Evolutionary conservation across 2,888 invertebrate genomes (phyloP), one percentile per base, ranked within the genome.

Genomic region (Drosophila borborema): DNA sequence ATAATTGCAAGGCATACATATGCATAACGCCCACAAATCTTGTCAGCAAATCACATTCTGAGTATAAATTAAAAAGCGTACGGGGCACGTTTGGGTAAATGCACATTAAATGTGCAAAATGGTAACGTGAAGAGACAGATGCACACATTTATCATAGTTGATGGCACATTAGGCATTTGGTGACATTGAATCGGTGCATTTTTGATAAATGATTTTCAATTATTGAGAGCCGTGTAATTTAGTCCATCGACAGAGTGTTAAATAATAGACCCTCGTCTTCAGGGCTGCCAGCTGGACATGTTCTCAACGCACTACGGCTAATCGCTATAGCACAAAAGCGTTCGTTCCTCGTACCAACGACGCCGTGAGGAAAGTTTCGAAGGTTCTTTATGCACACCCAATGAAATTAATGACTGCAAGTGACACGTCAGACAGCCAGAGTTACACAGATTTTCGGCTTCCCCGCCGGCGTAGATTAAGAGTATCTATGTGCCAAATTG

Each of bases 251-350:
- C 16, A 43, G 18, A 36, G 61, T 34, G 58, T 63, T 65, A 64
- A 74, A 58, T 64, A 49, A 71, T 66, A 14, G 58, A 43, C 28
- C 53, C 45, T 48, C n/a, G 23, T 56, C 53, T 40, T 48, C 54
- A 66, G 66, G 58, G 56, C 75, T 66, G 54, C 23, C 53, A 64
- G 45, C 64, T 77, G 77, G 49, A 6, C n/a, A 49, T 46, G 10
- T 75, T 77, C 77, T 67, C 77, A 77, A 18, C 43, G 51, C 80
- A 72, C 77, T 79, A 18, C 40, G 46, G 59, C 61, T 51, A 48
- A 70, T 23, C 20, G 12, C 23, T 28, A 6, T 8, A 23, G 16
- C n/a, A 28, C 6, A 16, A 14, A 40, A 8, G 54, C 54, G 38
- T 38, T 16, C 38, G 16, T 16, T 54, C 20, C 14, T n/a, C 41